Base-by-base conservation (phyloP, 2,888 invertebrate genomes). In the Ceriagrion tenellum region DNA sequence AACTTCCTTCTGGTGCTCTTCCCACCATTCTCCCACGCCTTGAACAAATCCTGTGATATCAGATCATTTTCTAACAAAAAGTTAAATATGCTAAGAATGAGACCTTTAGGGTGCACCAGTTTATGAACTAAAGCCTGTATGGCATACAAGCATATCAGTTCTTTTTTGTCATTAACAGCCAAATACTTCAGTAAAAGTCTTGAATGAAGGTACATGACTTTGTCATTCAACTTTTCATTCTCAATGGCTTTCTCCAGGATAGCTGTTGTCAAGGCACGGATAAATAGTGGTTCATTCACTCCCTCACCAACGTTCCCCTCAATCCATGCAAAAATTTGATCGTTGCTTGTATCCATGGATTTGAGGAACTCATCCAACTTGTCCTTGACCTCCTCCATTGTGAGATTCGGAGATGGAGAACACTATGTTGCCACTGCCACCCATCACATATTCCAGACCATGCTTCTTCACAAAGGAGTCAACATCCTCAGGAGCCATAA, bases 61-160 rank as follows among this genome's bases (percentile, higher is more conserved):
- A 98, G 97, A 96, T 98, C 98, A 96, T 98, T 98, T 96, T 99
- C 98, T 96, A 98, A 98, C 95, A 99, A 97, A 96, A 97, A 97
- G 96, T 98, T 98, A 97, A 99, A 98, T 96, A 99, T 98, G 96
- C 97, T 97, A 96, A 98, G 97, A 95, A 99, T 97, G 96, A 99
- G 97, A 96, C 98, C 97, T 96, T 97, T 97, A 56, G 99, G 99
- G 97, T 99, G 98, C 96, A 99, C 98, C 96, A 99, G 97, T 96
- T 98, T 97, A 96, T 98, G 97, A 96, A 98, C 98, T 95, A 99
- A 97, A 95, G 98, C 97, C 97, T 99, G 99, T 96, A 99, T 97
- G 95, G 99, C 99, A 97, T 98, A 98, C 96, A 99, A 97, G 96
- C 98, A 99, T 97, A 99, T 98, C 95, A 99, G 97, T 97, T 99